These are phyloP conservation scores for Bombus waltoni DNA, from an alignment of 1,140 invertebrate genomes.

Conservation along the genomic window DNA sequence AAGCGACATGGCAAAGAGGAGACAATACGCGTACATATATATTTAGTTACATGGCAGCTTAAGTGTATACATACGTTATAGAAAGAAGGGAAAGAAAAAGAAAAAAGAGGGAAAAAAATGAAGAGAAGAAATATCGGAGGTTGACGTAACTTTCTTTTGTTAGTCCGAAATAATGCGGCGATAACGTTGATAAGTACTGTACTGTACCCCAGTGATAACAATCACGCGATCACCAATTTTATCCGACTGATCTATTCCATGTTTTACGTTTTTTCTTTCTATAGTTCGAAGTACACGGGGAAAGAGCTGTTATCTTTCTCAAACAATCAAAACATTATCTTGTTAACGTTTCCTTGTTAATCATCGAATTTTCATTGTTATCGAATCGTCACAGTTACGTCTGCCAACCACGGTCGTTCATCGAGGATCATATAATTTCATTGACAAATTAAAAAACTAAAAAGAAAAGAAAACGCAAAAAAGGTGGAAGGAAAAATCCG, in stretches of 20 bases:
- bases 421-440: not conserved
- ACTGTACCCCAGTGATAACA: conserved; percentile 21
- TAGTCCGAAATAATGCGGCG: conserved; percentile 22
- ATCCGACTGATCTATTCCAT: conserved; percentile 25
- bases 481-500: not conserved
- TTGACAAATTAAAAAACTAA: not conserved
- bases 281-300: too few relatives aligned
- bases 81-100: not conserved
- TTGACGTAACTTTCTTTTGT: conserved; percentile 49
- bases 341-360: conserved; percentile 26
- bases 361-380: conserved; percentile 6
- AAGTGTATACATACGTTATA: conserved; percentile 38
- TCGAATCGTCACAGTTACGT: conserved; percentile 38
- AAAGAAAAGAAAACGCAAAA: not conserved
- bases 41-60: conserved; percentile 70
- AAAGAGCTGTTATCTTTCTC: conserved; percentile 16
- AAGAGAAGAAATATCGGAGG: not conserved
- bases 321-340: conserved; percentile 15
- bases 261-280: conserved; percentile 5
- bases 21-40: conserved; percentile 42
- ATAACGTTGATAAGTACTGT: conserved; percentile 18
- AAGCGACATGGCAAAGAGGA: conserved; percentile 43
- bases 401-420: not conserved
- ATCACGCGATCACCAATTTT: conserved; percentile 35
- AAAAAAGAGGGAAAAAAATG: too few relatives aligned